A percentile compares a stretch with the other conserved stretches of the same genome.
phyloP scores from a whole-genome alignment of 2,888 invertebrate species.

The Drosophila flavopinicola region DNA sequence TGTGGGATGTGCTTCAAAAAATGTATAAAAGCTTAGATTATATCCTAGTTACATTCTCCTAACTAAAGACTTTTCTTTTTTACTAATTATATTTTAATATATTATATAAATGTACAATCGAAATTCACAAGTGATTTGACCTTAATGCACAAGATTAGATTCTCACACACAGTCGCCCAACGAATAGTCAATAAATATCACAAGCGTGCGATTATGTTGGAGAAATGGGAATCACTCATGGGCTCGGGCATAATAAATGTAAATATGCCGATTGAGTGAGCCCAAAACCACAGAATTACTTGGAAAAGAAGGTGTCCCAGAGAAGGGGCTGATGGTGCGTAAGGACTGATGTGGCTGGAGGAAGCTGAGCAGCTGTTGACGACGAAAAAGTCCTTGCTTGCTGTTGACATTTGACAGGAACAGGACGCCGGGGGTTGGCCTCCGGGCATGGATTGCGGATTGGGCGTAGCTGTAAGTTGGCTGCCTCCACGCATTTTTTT shows the following conservation, averaged over 20 bases:
- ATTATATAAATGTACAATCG: too few species aligned
- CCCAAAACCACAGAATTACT: conserved; percentile 10
- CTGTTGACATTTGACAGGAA: conserved; percentile 80
- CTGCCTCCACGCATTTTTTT: too few species aligned
- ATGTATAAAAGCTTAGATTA: too few species aligned
- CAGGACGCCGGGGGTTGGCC: conserved; percentile 51
- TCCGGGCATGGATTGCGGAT: conserved; percentile 23
- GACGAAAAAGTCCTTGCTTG: conserved; percentile 60
- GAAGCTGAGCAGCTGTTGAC: conserved; percentile 62
- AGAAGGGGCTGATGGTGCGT: background rate
- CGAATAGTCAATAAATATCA: conserved; percentile 41
- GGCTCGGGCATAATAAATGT: conserved; percentile 51
- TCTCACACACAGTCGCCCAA: background rate
- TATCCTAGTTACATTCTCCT: too few species aligned
- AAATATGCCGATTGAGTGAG: conserved; percentile 56
- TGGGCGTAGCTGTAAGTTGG: conserved; percentile 27
- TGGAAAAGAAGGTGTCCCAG: background rate
- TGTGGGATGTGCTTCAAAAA: too few species aligned
- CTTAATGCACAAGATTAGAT: too few species aligned
- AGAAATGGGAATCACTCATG: conserved; percentile 22
- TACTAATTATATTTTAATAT: too few species aligned
- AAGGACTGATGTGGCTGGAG: background rate
- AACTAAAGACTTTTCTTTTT: too few species aligned
- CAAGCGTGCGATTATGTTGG: conserved; percentile 48
- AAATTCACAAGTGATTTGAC: too few species aligned